Evolutionary conservation across 35 echinoderm and acorn worm species (phyloP).

Genomic region (Heliocidaris tuberculata): DNA sequence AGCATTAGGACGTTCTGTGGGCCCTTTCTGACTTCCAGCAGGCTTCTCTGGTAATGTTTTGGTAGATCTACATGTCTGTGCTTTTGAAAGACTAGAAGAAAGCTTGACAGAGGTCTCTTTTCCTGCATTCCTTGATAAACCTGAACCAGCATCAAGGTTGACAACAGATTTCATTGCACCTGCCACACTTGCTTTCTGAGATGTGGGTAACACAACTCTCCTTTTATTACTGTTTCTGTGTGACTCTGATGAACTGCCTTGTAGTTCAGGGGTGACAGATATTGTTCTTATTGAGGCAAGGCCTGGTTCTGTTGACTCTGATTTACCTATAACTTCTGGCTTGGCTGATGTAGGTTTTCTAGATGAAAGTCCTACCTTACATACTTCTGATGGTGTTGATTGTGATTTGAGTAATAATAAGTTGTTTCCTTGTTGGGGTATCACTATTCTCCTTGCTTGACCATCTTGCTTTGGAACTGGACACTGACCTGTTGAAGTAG

Average conservation of each 20-base stretch:
- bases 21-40: neutral
- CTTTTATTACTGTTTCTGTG: neutral
- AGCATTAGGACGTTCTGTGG: neutral
- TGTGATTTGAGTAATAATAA: neutral
- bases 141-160: neutral
- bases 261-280: neutral
- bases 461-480: neutral
- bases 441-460: neutral
- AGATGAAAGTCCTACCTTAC: neutral
- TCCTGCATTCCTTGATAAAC: conserved; percentile 1
- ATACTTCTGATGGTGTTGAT: neutral
- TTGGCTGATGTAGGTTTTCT: neutral
- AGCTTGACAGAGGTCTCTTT: neutral
- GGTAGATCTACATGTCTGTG: neutral
- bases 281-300: neutral
- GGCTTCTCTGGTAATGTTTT: neutral
- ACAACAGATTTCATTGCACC: neutral
- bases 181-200: neutral
- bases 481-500: neutral
- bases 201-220: neutral
- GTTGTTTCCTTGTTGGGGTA: neutral
- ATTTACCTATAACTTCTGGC: neutral
- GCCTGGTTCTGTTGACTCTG: neutral
- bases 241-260: neutral
- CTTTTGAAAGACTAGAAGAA: neutral